Percentiles rank a stretch among this genome's conserved stretches.
Evolutionary conservation across 2,888 invertebrate species (phyloP).

Genomic region (Eustalomyia histrio): DNA sequence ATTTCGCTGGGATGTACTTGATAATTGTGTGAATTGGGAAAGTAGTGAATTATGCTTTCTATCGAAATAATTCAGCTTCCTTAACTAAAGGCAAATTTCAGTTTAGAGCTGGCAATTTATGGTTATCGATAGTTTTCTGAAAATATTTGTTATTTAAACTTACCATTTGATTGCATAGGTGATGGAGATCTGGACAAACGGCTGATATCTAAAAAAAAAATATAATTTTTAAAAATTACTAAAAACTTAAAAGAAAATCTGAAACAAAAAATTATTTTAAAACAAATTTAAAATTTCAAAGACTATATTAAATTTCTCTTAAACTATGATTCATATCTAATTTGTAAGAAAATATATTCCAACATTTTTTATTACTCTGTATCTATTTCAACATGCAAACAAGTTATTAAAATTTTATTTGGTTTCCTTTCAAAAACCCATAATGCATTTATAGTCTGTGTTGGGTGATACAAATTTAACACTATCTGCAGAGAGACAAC

Average conservation of each 20-base stretch:
- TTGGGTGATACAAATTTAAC: constrained; percentile 48
- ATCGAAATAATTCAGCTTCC: too few species aligned
- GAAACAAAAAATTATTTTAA: too few species aligned
- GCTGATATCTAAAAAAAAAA: constrained; percentile 79
- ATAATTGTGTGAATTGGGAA: too few species aligned
- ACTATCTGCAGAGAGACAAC: background rate
- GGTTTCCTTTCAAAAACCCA: background rate
- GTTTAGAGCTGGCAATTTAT: too few species aligned
- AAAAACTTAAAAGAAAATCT: constrained; percentile 32
- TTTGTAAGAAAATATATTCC: background rate
- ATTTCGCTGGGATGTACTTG: too few species aligned
- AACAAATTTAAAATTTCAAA: too few species aligned
- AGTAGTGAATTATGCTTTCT: too few species aligned
- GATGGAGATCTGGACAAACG: constrained; percentile 88
- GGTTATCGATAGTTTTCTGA: too few species aligned
- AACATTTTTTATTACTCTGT: background rate
- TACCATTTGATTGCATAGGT: constrained; percentile 88
- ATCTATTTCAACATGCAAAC: constrained; percentile 45
- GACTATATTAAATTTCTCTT: too few species aligned
- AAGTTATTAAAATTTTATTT: constrained; percentile 49
- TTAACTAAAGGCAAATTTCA: too few species aligned
- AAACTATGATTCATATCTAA: background rate
- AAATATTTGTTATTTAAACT: constrained; percentile 74
- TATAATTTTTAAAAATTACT: constrained; percentile 33
- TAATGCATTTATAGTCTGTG: constrained; percentile 10